Evolutionary conservation across 2,113 vertebrate genomes (phyloP).

Genomic region (Telmatochromis brichardi): DNA sequence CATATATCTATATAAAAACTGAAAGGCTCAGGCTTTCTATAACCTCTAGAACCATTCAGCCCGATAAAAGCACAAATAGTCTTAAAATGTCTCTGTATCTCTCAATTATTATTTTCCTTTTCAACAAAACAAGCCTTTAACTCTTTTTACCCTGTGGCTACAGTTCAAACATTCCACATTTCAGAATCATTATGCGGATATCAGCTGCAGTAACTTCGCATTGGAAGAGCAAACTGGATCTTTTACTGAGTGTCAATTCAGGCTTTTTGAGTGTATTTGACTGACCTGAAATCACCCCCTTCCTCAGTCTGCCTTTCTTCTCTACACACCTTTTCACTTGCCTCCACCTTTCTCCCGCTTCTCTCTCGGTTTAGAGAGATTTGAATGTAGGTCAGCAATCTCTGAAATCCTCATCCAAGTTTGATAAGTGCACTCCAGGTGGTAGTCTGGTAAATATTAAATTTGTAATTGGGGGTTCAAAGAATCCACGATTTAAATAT

Average conservation of each 20-base stretch:
- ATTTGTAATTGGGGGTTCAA: conserved; percentile 40
- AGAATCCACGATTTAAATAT: conserved; percentile 10
- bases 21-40: neutral
- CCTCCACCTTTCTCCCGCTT: neutral
- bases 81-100: neutral
- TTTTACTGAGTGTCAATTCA: conserved; percentile 1
- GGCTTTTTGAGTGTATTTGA: neutral
- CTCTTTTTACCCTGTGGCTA: conserved; percentile 4
- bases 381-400: conserved; percentile 60
- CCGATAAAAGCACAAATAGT: neutral
- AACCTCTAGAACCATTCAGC: neutral
- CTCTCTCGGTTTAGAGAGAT: conserved; percentile 6
- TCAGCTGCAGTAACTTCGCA: neutral
- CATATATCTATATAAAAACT: neutral
- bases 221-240: neutral
- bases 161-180: conserved; percentile 16
- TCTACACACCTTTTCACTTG: neutral
- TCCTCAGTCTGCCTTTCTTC: neutral
- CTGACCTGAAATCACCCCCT: conserved; percentile 13
- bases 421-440: conserved; percentile 61
- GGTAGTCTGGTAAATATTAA: conserved; percentile 47
- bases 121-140: conserved; percentile 19
- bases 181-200: conserved; percentile 1
- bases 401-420: conserved; percentile 54
- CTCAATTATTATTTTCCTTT: conserved; percentile 15